Evolutionary conservation across 2,113 vertebrate genomes (phyloP).

Genomic region (Cyanoderma ruficeps): DNA sequence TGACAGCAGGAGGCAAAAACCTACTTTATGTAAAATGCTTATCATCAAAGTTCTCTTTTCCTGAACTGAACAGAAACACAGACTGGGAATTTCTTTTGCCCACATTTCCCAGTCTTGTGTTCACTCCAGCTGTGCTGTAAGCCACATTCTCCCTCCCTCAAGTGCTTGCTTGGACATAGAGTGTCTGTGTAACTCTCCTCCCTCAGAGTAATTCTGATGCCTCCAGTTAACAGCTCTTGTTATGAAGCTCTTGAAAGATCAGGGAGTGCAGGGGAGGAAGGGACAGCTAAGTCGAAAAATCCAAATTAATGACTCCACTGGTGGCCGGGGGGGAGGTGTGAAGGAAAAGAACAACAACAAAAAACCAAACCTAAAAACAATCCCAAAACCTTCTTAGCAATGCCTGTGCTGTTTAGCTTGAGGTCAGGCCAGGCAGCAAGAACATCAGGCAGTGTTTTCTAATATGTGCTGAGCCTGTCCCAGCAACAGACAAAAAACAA

Average conservation of each 20-base stretch:
- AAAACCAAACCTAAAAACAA: not conserved
- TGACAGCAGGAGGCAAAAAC: not conserved
- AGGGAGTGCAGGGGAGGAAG: not conserved
- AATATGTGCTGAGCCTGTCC: not conserved
- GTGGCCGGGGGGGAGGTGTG: rapidly evolving
- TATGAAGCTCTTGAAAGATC: not conserved
- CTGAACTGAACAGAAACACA: not conserved
- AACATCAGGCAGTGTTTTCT: not conserved
- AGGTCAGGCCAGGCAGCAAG: not conserved
- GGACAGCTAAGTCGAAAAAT: not conserved
- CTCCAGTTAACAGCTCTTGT: not conserved
- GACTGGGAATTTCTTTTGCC: not conserved
- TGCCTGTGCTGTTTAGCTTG: not conserved
- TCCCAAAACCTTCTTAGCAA: not conserved
- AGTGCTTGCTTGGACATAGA: not conserved
- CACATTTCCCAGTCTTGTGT: not conserved
- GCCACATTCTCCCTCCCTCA: not conserved
- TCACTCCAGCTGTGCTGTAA: not conserved
- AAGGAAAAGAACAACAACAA: not conserved
- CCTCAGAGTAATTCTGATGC: not conserved
- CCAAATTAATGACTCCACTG: not conserved
- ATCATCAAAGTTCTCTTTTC: not conserved
- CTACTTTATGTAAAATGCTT: not conserved
- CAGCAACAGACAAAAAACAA: not conserved
- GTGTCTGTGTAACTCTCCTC: not conserved